phyloP scores from a whole-genome alignment of 1,140 invertebrate genomes.

The Hestina assimilis region DNA sequence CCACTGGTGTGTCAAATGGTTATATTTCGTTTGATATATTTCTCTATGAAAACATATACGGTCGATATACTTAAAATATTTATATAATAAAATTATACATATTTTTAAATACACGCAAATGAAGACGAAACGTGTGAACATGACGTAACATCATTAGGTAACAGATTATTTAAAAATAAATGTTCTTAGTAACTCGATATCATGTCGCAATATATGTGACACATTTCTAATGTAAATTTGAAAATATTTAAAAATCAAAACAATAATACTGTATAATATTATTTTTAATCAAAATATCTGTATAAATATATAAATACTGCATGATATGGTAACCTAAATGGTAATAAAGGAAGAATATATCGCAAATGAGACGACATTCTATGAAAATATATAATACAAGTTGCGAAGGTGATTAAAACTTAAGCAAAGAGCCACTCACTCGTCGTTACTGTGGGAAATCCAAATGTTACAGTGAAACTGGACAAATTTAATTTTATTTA shows the following conservation, averaged over 20 bases:
- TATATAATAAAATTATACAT: constrained; percentile 3
- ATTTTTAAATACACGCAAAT: not conserved
- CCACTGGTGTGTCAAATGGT: constrained; percentile 17
- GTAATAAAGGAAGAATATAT: constrained; percentile 13
- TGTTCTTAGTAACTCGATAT: not conserved
- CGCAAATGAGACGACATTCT: constrained; percentile 13
- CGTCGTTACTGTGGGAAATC: constrained; percentile 1
- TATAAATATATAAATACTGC: constrained; percentile 34
- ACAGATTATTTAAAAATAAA: not conserved
- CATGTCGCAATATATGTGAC: not conserved
- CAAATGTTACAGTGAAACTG: constrained; percentile 37
- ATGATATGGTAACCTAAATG: constrained; percentile 31
- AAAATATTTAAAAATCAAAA: constrained; percentile 7
- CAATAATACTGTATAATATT: constrained; percentile 34
- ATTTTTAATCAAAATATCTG: constrained; percentile 10
- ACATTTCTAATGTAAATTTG: constrained; percentile 1
- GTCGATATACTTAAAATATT: not conserved
- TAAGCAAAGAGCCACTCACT: constrained; percentile 15
- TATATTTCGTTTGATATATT: constrained; percentile 8
- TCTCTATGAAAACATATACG: not conserved
- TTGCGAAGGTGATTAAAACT: not conserved
- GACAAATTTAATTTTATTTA: constrained; percentile 36
- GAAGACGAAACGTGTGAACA: not conserved
- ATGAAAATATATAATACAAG: not conserved
- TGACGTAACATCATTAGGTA: no score